Conservation (phyloP, 2,797 vertebrate species). For the Lacerta viridis region DNA sequence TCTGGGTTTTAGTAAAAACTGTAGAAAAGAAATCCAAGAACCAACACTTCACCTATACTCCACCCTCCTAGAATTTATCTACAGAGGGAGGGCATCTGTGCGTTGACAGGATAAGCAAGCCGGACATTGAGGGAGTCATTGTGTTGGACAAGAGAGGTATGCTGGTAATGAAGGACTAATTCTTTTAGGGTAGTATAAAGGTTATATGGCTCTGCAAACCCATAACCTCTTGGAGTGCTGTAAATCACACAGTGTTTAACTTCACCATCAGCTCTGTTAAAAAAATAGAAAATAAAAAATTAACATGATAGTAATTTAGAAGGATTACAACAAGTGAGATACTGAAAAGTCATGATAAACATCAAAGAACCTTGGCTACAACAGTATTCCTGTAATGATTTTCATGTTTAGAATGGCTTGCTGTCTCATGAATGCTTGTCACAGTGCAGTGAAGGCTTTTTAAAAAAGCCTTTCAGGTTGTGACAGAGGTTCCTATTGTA, state of each 20-base stretch:
- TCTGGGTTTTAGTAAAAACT: constrained; percentile 94
- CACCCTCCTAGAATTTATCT: constrained; percentile 87
- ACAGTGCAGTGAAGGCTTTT: neutral
- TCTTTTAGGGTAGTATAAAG: constrained; percentile 95
- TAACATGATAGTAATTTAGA: constrained; percentile 29
- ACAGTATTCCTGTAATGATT: neutral
- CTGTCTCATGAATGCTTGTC: neutral
- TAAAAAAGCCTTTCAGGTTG: neutral
- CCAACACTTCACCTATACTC: constrained; percentile 74
- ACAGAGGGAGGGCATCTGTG: constrained; percentile 91
- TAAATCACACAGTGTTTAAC: constrained; percentile 98
- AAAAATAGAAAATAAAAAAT: constrained; percentile 55
- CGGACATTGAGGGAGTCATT: constrained; percentile 96
- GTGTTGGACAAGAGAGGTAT: constrained; percentile 96
- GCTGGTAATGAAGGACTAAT: constrained; percentile 97
- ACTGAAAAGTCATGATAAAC: neutral
- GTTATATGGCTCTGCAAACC: constrained; percentile 97
- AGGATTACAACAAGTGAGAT: neutral
- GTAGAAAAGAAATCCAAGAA: constrained; percentile 88
- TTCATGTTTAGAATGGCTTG: neutral
- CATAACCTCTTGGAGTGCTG: constrained; percentile 93
- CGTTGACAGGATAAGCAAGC: constrained; percentile 93
- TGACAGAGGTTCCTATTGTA: neutral
- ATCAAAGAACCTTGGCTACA: neutral
- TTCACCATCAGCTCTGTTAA: constrained; percentile 90